phyloP scores from a whole-genome alignment of 2,113 vertebrate genomes.

The Geococcyx californianus region DNA sequence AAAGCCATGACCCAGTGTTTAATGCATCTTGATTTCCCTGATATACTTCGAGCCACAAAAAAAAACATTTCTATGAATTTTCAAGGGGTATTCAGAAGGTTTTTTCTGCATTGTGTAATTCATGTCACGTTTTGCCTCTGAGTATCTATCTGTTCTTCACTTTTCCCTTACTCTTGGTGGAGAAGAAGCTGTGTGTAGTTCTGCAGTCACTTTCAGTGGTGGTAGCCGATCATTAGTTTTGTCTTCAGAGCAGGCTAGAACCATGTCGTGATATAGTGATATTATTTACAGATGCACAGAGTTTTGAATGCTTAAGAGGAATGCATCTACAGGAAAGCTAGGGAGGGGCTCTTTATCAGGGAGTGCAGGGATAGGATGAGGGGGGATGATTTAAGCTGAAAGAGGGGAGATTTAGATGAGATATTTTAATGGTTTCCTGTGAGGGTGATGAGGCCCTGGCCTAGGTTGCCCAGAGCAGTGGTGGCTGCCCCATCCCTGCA shows the following conservation, averaged over 20 bases:
- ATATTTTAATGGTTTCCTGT: too few species aligned
- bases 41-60: neutral
- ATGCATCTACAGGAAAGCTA: too few species aligned
- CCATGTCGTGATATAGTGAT: neutral
- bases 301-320: neutral
- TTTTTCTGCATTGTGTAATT: neutral
- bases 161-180: neutral
- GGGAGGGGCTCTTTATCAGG: too few species aligned
- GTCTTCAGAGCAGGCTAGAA: neutral
- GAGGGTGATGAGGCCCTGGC: too few species aligned
- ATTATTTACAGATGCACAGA: neutral
- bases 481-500: too few species aligned
- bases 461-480: too few species aligned
- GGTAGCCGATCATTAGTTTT: neutral
- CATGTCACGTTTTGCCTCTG: neutral
- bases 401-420: too few species aligned
- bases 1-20: neutral
- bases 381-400: too few species aligned
- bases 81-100: neutral
- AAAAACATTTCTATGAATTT: neutral
- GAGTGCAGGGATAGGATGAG: too few species aligned
- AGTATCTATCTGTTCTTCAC: neutral
- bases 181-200: neutral
- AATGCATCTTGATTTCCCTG: constrained; percentile 4
- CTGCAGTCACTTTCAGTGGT: neutral